These are phyloP conservation scores for Leucoraja erinaceus DNA, from an alignment of 2,113 vertebrate genomes.

Conservation along the genomic window DNA sequence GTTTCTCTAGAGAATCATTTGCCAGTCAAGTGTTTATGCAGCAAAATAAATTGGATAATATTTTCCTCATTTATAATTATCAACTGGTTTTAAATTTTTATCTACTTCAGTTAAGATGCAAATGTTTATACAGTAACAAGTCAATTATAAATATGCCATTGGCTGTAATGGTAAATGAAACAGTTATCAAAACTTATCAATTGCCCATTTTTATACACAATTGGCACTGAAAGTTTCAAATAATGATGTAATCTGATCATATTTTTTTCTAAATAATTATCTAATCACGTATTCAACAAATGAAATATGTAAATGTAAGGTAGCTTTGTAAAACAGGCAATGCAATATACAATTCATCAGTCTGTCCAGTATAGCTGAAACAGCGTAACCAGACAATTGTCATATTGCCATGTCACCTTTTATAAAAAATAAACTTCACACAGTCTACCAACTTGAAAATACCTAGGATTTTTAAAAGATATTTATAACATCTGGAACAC, in stretches of 20 bases:
- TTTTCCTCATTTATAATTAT: background rate
- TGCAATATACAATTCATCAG: background rate
- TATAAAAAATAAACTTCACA: background rate
- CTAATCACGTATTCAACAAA: background rate
- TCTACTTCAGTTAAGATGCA: background rate
- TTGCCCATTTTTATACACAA: background rate
- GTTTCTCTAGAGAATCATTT: background rate
- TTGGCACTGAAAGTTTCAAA: background rate
- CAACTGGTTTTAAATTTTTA: background rate
- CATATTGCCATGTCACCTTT: background rate
- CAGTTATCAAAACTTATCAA: background rate
- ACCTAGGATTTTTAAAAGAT: background rate
- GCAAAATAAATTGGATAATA: background rate
- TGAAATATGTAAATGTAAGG: background rate
- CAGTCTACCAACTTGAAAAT: background rate
- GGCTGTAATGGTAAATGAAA: background rate
- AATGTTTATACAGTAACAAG: background rate
- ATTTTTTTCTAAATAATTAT: background rate
- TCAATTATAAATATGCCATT: constrained; percentile 3
- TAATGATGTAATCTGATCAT: background rate
- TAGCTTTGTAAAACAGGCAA: background rate
- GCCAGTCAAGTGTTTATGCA: background rate
- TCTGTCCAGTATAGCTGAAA: background rate
- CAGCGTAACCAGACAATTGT: background rate
- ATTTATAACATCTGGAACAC: background rate